Conservation (phyloP, 1,140 invertebrate species). For the Pteromalus puparum region DNA sequence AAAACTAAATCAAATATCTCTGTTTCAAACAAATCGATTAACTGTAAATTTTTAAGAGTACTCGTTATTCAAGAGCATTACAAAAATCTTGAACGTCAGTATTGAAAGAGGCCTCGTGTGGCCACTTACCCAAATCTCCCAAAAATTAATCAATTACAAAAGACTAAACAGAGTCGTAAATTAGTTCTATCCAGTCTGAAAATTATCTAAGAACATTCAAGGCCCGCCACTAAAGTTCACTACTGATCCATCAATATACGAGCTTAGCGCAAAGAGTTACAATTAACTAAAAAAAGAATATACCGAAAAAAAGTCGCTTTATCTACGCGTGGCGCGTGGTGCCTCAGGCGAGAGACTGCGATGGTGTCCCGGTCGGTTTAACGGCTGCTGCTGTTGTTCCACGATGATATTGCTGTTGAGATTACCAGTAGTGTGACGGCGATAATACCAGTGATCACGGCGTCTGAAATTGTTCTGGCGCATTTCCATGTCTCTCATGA, state of each 20-base stretch:
- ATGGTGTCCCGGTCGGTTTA: background rate
- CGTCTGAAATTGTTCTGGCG: constrained; percentile 41
- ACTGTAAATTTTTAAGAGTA: constrained; percentile 6
- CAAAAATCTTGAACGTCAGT: constrained; percentile 19
- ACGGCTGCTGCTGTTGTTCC: constrained; percentile 8
- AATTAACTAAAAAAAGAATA: constrained; percentile 50
- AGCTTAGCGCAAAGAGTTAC: constrained; percentile 31
- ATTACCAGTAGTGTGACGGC: constrained; percentile 34
- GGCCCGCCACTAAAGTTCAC: constrained; percentile 44
- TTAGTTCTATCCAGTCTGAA: constrained; percentile 44
- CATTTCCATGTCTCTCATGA: constrained; percentile 36
- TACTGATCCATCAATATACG: constrained; percentile 41
- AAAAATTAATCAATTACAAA: constrained; percentile 23
- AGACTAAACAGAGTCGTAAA: background rate
- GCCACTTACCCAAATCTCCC: background rate
- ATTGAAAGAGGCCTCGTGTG: background rate
- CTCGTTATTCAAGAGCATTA: constrained; percentile 7
- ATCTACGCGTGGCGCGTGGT: constrained; percentile 12
- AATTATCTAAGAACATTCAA: constrained; percentile 41
- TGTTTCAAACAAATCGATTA: background rate
- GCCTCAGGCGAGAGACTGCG: constrained; percentile 34
- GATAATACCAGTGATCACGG: constrained; percentile 40
- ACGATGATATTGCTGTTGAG: constrained; percentile 33
- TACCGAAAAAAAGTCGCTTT: constrained; percentile 42
- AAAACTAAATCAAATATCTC: background rate